Conservation (phyloP, 1,140 invertebrate genomes). For the Maniola jurtina region DNA sequence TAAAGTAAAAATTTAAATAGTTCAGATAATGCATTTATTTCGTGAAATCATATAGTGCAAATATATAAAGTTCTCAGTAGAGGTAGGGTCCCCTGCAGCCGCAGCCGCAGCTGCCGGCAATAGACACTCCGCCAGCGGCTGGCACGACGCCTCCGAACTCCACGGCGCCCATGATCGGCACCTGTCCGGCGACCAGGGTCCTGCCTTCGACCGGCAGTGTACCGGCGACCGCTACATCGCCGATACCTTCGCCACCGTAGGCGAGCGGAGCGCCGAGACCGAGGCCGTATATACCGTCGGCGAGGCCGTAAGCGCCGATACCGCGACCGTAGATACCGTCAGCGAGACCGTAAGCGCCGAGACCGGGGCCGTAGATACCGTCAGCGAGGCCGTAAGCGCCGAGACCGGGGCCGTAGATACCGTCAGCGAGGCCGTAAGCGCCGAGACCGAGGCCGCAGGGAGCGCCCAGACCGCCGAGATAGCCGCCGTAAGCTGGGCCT, state of each 20-base stretch:
- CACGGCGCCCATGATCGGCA: neutral
- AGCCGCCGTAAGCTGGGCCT: too few species aligned
- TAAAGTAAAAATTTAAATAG: too few species aligned
- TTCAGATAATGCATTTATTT: too few species aligned
- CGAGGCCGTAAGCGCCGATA: neutral
- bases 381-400: neutral
- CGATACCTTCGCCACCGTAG: neutral
- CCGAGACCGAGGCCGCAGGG: too few species aligned
- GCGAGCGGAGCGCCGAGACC: neutral
- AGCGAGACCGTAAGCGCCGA: too few species aligned
- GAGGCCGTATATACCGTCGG: neutral
- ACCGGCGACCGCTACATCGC: neutral
- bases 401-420: neutral
- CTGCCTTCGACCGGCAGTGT: too few species aligned
- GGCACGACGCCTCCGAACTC: constrained; percentile 6
- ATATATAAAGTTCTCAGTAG: neutral
- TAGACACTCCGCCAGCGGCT: neutral
- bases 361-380: too few species aligned
- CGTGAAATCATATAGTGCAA: neutral
- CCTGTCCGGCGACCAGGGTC: neutral
- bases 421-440: neutral
- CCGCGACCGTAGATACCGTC: too few species aligned
- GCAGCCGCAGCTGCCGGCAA: constrained; percentile 1
- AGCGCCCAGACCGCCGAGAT: too few species aligned
- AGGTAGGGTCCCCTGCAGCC: neutral